Base-by-base conservation (phyloP, 64 coral and sea anemone species). In the Actinia equina region DNA sequence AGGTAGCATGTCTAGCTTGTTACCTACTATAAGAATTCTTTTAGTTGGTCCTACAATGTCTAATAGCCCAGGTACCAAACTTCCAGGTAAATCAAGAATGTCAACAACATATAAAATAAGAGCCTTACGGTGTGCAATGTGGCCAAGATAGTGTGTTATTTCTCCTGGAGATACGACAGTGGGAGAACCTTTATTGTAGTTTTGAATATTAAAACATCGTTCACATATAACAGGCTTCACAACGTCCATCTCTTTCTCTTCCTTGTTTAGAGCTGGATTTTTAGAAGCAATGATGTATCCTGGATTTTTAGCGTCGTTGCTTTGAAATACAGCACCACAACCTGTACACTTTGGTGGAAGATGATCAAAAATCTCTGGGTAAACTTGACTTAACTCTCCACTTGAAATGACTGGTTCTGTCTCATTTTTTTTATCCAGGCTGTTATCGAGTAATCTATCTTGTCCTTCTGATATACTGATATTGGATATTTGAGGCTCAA, bases 91-190 rank as follows among this genome's bases (percentile, higher is more conserved):
- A 37, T 98, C 95, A 86, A 98, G 74, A 42, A 98, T 42, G 71
- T 98, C 92, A 30, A 98, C 77, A n/a, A 98, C 83, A 78, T 91
- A 98, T 26, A 98, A 71, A 84, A 98, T 91, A 20, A 98, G 87
- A 27, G 92, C 95, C 88, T 98, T 98, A 71, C 86, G 74, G 59
- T 71, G 94, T 57, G 46, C 52, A 37, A 98, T 89, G 58, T 94
- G 86, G 41, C 63, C 26, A 17, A 98, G 42, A 77, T 90, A 94
- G n/a, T 74, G 86, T 3, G 85, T 86, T 18, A 94, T 86, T 69
- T 98, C 89, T 44, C 27, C 23, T 62, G 90, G 86, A 77, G 51
- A 94, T 59, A 86, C 44, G 5, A 71, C 59, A 7, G 91, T 84
- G 62, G 86, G 89, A 45, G 59, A 71, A 53, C 88, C 83, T 77